Evolutionary conservation across 1,140 invertebrate species (phyloP).

Genomic region (Anoplolepis gracilipes): DNA sequence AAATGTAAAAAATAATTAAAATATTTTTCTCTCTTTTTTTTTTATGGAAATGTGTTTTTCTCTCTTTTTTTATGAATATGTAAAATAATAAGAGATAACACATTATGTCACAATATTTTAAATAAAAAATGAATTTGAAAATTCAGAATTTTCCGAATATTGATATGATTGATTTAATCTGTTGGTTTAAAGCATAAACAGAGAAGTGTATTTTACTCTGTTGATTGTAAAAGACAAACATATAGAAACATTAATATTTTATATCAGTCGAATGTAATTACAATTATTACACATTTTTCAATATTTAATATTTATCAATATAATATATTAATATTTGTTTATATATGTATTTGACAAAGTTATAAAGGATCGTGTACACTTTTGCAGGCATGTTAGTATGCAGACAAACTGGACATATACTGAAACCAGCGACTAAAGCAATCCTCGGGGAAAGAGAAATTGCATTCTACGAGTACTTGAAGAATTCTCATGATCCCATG

Average conservation of each 20-base stretch:
- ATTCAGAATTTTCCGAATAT: not conserved
- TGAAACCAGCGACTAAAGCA: conserved; percentile 91
- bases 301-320: too few species aligned
- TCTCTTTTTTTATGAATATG: not conserved
- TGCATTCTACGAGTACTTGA: conserved; percentile 89
- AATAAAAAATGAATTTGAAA: not conserved
- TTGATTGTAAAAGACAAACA: not conserved
- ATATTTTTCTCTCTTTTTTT: too few species aligned
- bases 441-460: conserved; percentile 90
- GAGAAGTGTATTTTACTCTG: not conserved
- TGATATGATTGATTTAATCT: not conserved
- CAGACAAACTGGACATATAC: conserved; percentile 87
- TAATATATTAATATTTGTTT: not conserved
- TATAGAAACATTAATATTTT: not conserved
- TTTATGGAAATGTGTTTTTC: too few species aligned
- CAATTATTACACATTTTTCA: not conserved
- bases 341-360: not conserved
- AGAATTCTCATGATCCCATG: conserved; percentile 84
- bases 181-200: not conserved
- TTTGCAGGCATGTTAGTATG: conserved; percentile 88
- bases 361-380: conserved; percentile 48
- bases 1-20: too few species aligned
- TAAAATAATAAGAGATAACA: not conserved
- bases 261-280: not conserved
- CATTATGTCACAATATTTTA: not conserved